These are phyloP conservation scores for Ia io DNA, from an alignment of 2,113 vertebrate genomes.

Conservation along the genomic window DNA sequence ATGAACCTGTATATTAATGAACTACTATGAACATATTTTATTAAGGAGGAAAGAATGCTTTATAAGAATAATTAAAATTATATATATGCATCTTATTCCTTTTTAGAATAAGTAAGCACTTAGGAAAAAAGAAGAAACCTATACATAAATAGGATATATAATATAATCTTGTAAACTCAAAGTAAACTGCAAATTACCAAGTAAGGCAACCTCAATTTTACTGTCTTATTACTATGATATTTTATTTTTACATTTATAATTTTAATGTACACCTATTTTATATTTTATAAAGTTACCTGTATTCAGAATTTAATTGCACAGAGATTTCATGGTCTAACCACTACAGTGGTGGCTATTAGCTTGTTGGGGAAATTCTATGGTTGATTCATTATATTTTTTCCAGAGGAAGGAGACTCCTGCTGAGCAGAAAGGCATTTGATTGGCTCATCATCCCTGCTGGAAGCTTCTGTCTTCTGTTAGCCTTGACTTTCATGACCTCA, in stretches of 20 bases:
- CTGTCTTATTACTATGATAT: background rate
- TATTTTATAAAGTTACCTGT: background rate
- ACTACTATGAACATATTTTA: background rate
- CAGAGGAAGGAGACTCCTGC: slow-evolving; percentile 69
- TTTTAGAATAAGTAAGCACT: background rate
- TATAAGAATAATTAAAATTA: background rate
- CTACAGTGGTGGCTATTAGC: slow-evolving; percentile 73
- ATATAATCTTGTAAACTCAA: background rate
- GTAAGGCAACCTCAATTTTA: background rate
- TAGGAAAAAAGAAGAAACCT: background rate
- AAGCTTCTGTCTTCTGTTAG: slow-evolving; percentile 73
- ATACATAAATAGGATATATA: background rate
- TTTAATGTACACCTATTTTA: background rate
- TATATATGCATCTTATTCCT: background rate
- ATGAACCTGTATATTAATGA: background rate
- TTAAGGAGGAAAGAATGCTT: background rate
- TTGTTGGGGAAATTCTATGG: slow-evolving; percentile 81
- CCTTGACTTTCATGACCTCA: slow-evolving; percentile 73
- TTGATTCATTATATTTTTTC: slow-evolving; percentile 72
- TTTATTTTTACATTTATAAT: background rate
- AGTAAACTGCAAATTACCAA: background rate
- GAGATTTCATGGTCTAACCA: background rate
- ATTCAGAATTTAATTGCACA: background rate
- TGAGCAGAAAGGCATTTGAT: slow-evolving; percentile 79
- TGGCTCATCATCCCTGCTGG: slow-evolving; percentile 80